phyloP scores from a whole-genome alignment of 2,113 vertebrate genomes.

The Gymnarchus niloticus region DNA sequence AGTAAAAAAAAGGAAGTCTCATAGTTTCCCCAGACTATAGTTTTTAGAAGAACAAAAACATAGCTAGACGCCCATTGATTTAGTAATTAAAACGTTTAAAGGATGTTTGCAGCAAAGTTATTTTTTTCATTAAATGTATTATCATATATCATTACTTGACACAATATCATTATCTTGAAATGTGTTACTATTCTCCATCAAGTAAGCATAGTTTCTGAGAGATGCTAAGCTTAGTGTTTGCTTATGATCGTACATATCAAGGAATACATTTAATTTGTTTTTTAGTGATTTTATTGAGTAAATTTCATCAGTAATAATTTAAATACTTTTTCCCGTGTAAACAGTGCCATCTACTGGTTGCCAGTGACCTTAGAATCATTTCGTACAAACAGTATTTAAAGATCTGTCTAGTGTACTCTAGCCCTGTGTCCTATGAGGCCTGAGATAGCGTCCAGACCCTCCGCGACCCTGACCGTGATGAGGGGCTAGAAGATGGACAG shows the following conservation, averaged over 20 bases:
- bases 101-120: neutral
- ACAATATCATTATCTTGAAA: neutral
- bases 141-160: neutral
- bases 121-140: neutral
- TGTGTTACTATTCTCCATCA: neutral
- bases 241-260: neutral
- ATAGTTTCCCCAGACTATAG: neutral
- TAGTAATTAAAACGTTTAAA: neutral
- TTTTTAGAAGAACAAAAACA: neutral
- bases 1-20: neutral
- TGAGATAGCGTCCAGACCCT: neutral
- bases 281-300: neutral
- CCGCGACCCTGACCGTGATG: neutral
- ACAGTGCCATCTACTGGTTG: constrained; percentile 20
- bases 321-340: neutral
- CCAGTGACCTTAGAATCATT: neutral
- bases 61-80: neutral
- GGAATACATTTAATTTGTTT: neutral
- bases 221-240: neutral
- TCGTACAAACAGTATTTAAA: neutral
- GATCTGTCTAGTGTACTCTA: neutral
- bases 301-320: neutral
- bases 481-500: neutral
- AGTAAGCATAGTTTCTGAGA: neutral
- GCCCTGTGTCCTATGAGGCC: neutral